Evolutionary conservation across 2,797 vertebrate species (phyloP).

Genomic region (Melanitta fusca): DNA sequence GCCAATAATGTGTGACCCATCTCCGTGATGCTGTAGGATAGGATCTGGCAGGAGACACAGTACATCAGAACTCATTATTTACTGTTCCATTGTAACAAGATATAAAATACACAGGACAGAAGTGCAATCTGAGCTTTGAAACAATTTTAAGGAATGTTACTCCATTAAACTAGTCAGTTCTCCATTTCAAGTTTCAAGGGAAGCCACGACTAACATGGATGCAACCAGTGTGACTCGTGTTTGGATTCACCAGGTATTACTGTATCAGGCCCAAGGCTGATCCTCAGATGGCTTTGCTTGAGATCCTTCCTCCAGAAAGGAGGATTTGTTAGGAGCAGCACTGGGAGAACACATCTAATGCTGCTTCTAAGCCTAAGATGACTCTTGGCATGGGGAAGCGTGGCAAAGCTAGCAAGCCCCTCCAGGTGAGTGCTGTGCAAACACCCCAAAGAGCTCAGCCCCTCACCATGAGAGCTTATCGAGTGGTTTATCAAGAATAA

Average conservation of each 20-base stretch:
- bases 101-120: background rate
- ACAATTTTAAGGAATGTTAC: background rate
- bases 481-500: background rate
- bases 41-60: constrained; percentile 85
- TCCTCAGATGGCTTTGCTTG: background rate
- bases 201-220: background rate
- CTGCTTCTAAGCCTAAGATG: background rate
- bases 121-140: background rate
- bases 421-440: constrained; percentile 5
- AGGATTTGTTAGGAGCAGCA: background rate
- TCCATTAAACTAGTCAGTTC: background rate
- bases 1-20: constrained; percentile 83
- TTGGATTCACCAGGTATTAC: background rate
- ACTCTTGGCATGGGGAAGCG: background rate
- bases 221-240: fast-evolving
- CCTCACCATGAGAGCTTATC: background rate
- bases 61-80: background rate
- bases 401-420: background rate
- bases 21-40: constrained; percentile 94
- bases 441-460: background rate
- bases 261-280: background rate
- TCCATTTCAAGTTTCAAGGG: background rate
- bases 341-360: background rate
- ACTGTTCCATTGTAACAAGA: background rate
- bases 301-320: background rate